Conservation (phyloP, 2,888 invertebrate genomes). For the Morpho achilles region DNA sequence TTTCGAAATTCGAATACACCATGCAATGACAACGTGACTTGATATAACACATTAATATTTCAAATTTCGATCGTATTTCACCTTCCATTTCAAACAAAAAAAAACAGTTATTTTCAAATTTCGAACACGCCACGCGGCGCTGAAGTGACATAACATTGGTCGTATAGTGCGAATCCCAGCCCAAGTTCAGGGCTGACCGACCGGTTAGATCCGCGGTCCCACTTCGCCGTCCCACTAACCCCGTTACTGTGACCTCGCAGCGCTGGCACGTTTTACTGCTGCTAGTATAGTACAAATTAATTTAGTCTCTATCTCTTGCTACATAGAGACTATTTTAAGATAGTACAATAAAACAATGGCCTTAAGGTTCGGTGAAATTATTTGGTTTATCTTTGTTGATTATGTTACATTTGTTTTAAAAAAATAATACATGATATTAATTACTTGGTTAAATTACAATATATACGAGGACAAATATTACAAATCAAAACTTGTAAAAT, state of each 20-base stretch:
- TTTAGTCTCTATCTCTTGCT: background rate
- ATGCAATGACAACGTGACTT: too few relatives aligned
- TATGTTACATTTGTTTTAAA: slow-evolving; percentile 17
- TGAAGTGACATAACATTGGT: slow-evolving; percentile 23
- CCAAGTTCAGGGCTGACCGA: slow-evolving; percentile 68
- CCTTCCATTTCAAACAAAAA: too few relatives aligned
- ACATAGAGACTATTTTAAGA: background rate
- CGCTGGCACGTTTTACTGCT: slow-evolving; percentile 18
- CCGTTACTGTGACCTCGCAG: slow-evolving; percentile 32
- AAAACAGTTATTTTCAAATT: slow-evolving; percentile 2
- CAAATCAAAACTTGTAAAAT: too few relatives aligned
- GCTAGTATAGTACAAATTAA: background rate
- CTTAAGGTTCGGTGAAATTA: slow-evolving; percentile 20
- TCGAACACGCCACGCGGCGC: slow-evolving; percentile 9
- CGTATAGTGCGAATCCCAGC: slow-evolving; percentile 30
- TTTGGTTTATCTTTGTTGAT: slow-evolving; percentile 19
- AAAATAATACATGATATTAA: background rate
- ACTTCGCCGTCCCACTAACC: slow-evolving; percentile 29
- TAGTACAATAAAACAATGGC: slow-evolving; percentile 13
- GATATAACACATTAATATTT: too few relatives aligned
- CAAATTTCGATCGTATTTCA: too few relatives aligned
- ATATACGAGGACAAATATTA: background rate
- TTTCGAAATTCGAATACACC: too few relatives aligned
- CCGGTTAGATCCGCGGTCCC: slow-evolving; percentile 39
- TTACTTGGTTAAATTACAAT: background rate